phyloP scores from a whole-genome alignment of 2,888 invertebrate species.

The Drosophila pseudotakahashii region DNA sequence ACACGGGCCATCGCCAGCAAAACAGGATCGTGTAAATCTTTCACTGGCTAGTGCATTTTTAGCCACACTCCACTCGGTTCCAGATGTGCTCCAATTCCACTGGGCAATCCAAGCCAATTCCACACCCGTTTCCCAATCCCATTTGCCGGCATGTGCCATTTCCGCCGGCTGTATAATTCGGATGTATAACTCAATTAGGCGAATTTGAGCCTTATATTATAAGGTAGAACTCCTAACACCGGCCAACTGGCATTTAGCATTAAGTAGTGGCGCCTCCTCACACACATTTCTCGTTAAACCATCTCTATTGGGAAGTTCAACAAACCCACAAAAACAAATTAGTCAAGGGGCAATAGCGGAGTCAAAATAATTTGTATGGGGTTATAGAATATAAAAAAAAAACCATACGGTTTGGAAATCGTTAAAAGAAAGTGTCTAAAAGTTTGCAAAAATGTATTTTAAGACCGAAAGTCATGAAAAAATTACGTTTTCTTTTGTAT shows the following conservation, averaged over 20 bases:
- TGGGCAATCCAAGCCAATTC: constrained; percentile 21
- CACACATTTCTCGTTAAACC: constrained; percentile 12
- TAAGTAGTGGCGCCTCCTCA: background rate
- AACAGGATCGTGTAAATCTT: constrained; percentile 62
- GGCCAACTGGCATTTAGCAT: background rate
- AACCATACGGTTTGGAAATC: no score
- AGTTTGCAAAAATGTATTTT: no score
- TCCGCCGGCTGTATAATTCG: constrained; percentile 52
- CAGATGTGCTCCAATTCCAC: constrained; percentile 59
- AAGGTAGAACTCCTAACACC: constrained; percentile 34
- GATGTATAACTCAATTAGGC: constrained; percentile 40
- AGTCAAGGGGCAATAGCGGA: constrained; percentile 1
- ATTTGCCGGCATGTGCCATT: constrained; percentile 44
- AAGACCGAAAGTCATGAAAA: no score
- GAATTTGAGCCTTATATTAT: background rate
- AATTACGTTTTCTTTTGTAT: no score
- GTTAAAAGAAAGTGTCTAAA: no score
- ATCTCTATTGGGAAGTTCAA: constrained; percentile 30
- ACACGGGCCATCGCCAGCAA: constrained; percentile 13
- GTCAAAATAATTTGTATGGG: background rate
- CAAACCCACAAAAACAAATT: constrained; percentile 31
- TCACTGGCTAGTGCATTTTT: constrained; percentile 58
- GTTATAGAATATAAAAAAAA: no score
- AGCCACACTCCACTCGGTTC: constrained; percentile 29
- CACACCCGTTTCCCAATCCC: constrained; percentile 28